Evolutionary conservation across 1,140 invertebrate species (phyloP).

Genomic region (Drosophila tristis): DNA sequence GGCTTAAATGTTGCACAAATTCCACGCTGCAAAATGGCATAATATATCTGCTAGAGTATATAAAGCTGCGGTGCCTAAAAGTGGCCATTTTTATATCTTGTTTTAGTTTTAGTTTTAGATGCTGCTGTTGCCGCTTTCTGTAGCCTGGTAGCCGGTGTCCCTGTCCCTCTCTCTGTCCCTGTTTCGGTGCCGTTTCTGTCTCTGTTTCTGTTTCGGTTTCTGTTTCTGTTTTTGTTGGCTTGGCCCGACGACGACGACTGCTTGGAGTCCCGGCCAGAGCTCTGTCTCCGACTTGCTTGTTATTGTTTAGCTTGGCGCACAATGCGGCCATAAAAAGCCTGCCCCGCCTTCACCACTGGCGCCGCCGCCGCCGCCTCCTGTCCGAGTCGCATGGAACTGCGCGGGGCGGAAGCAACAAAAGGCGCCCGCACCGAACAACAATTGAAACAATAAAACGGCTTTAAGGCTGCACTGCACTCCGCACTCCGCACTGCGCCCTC

Average conservation of each 20-base stretch:
- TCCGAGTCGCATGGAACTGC: constrained; percentile 44
- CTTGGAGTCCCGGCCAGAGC: constrained; percentile 22
- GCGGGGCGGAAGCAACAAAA: constrained; percentile 46
- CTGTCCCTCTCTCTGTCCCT: constrained; percentile 8
- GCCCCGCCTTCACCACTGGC: constrained; percentile 6
- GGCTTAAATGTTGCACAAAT: too few species aligned
- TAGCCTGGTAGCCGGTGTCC: constrained; percentile 8
- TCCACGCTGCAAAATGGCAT: too few species aligned
- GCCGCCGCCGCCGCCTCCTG: neutral
- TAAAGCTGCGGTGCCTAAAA: too few species aligned
- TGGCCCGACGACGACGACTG: too few species aligned
- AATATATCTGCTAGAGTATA: too few species aligned
- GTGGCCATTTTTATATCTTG: too few species aligned
- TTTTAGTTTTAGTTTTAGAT: constrained; percentile 48
- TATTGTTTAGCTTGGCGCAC: constrained; percentile 58
- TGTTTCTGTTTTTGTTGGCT: constrained; percentile 33
- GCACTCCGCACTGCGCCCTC: too few species aligned
- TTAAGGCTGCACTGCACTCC: constrained; percentile 44
- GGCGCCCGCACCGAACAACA: constrained; percentile 56
- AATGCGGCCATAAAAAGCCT: constrained; percentile 73
- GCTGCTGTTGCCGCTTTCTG: constrained; percentile 12
- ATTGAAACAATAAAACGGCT: constrained; percentile 79
- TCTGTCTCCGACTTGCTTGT: constrained; percentile 46
- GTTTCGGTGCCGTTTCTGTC: constrained; percentile 13
- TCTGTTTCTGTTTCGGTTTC: constrained; percentile 15